Evolutionary conservation across 2,797 vertebrate genomes (phyloP).

Genomic region (Valencia hispanica): DNA sequence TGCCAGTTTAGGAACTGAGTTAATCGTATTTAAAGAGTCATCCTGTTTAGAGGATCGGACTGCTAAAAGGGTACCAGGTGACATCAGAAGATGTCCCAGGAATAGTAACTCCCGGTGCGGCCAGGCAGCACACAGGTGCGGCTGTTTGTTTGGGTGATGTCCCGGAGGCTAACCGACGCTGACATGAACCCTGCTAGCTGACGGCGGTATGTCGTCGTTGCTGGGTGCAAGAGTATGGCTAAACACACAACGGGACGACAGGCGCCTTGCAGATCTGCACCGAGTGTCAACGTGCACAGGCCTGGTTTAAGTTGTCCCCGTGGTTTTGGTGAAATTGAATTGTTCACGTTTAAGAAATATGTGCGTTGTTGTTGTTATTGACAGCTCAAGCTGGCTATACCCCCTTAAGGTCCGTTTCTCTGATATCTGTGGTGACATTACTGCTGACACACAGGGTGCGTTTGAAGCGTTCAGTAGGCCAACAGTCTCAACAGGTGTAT

Average conservation of each 20-base stretch:
- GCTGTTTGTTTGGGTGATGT: conserved; percentile 44
- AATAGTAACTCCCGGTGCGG: not conserved
- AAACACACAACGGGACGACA: conserved; percentile 70
- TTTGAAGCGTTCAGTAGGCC: conserved; percentile 21
- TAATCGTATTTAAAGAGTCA: conserved; percentile 35
- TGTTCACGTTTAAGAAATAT: too few species aligned
- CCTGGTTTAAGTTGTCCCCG: not conserved
- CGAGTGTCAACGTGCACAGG: not conserved
- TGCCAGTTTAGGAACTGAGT: conserved; percentile 30
- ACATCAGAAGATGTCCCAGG: not conserved
- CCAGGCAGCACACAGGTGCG: conserved; percentile 12
- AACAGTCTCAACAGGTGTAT: not conserved
- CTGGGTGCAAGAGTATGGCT: conserved; percentile 60
- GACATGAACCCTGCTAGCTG: conserved; percentile 55
- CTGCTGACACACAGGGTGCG: conserved; percentile 58
- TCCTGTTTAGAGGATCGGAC: conserved; percentile 15
- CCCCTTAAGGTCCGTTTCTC: not conserved
- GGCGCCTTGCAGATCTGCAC: conserved; percentile 15
- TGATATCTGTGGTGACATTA: conserved; percentile 21
- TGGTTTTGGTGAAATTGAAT: not conserved
- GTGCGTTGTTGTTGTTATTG: not conserved
- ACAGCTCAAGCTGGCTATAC: conserved; percentile 7
- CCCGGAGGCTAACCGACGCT: conserved; percentile 42
- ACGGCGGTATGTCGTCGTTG: conserved; percentile 70
- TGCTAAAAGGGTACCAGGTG: conserved; percentile 5